Evolutionary conservation across 2,888 invertebrate genomes (phyloP), one percentile per base, ranked within the genome.

Genomic region (Sphinx pinastri): DNA sequence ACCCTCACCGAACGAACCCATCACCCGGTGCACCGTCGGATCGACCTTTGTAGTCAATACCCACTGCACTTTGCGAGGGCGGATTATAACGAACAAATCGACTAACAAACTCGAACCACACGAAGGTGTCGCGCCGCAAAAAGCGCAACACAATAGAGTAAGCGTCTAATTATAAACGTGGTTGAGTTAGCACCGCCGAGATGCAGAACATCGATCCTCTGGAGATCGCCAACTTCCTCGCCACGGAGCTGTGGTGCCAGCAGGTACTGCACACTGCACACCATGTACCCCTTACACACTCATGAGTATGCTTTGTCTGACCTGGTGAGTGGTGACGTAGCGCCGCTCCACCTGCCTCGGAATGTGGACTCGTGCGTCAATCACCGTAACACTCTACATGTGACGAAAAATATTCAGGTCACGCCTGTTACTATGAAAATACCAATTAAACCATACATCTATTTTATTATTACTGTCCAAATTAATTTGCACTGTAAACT

Each of bases 171-270:
- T 91, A 89, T 93, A 94, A 90, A 88, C 92, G 89, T 89, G 90
- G 86, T 88, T 86, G 89, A 89, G 87, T 84, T 85, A 88, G 77
- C 84, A 86, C 79, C 86, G 86, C 80, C 80, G 86, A 85, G 81
- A 91, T 92, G 92, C 92, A 93, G 90, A 92, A 92, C 88, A 96
- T 97, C 95, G 97, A 97, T 94, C 96, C 97, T 88, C 95, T 96
- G 94, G 97, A 97, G 95, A 96, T 97, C 89, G 97, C 97, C 83
- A 97, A 96, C 94, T 96, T 97, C 93, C 95, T 97, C 86, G 97
- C 97, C 86, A 97, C 96, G 89, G 97, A 97, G 95, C 94, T 96
- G 88, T 96, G 97, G 95, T 97, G 96, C 94, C 97, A 97, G 93
- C 97, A 97, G 96, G 96, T 96, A 96, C 75, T 60, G 31, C 60